Evolutionary conservation across 2,888 invertebrate species (phyloP), one percentile per base, ranked within the genome.

Genomic region (Hoplodrina blanda): DNA sequence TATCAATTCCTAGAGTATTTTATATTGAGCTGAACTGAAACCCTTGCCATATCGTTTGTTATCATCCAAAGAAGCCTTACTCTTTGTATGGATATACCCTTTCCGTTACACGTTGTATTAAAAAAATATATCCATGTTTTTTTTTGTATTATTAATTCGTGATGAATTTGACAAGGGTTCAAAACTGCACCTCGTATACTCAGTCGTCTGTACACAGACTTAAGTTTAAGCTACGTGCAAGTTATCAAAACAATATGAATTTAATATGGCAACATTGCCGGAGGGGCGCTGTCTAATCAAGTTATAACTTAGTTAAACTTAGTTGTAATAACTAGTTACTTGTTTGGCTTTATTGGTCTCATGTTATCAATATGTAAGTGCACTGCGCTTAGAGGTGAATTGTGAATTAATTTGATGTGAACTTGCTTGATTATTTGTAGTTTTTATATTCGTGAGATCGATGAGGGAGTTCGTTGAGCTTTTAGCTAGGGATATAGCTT

Each of bases 241-340:
- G 56, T 70, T 70, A 72, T 78, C 73, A 78, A 67, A 82, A 82
- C 66, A 67, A 52, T 19, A 78, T 82, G 73, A 78, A 82, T 82
- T 62, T 67, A 67, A 72, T 62, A 78, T 78, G 56, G 46, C 57
- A 57, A 50, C 30, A 17, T 49, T 30, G 55, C 57, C 60, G 4
- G 69, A 76, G 71, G 78, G 69, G 77, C 44, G 53, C 54, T 37
- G 19, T 63, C 33, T 72, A 79, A 78, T 78, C 62, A 73, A 56
- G 66, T 57, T 46, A 19, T 59, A 72, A 70, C 50, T 69, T 17
- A 44, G 13, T 72, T 70, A 7, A 41, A 56, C 44, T 52, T 19
- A 60, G 52, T 62, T 63, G 46, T 53, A 55, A 33, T 68, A 76
- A 63, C 76, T 59, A 62, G 76, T 62, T 52, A 69, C 60, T 73